Base-by-base conservation (phyloP, 2,113 vertebrate species). In the Pomatorhinus ruficollis region DNA sequence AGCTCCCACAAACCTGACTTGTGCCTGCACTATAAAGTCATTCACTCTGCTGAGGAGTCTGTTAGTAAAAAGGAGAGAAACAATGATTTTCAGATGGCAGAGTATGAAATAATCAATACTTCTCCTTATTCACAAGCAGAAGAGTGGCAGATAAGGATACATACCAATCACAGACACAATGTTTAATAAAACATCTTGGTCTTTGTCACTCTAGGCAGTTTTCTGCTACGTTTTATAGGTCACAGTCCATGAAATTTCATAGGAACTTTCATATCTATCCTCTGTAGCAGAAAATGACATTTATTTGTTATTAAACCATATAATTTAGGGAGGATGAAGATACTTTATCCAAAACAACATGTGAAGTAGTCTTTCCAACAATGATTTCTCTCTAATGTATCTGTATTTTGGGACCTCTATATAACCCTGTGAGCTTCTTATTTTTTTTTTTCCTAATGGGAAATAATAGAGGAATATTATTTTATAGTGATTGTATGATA, bases 241-340 rank as follows among this genome's bases (percentile, higher is more conserved):
- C 87, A 89, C 6, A 9, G 87, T 53, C 86, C 70, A 80, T 96
- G 87, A 94, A 93, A 95, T 96, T 95, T 92, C 84, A 75, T 65
- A 87, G 74, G 52, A 93, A 49, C 82, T 63, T 78, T 79, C 88
- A 82, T 71, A 77, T 76, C 81, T 88, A 80, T 75, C 85, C 82
- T 63, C 80, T 71, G n/a, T 71, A 66, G 63, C 53, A 82, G 53
- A 69, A 52, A 42, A 91, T 95, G 87, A 63, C 70, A 90, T 92
- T 84, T 95, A 89, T 87, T 87, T 91, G 65, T 94, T 92, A 93
- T 90, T 89, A 94, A 94, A 71, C 50, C 31, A 15, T 93, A 76
- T 93, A 88, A 89, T 94, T 90, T 91, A 90, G 64, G 44, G 69
- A 81, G 66, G 56, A 95, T 76, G 61, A 94, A 69, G 57, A 69